A percentile compares a stretch with the other conserved stretches of the same genome.
Conservation (phyloP, 1,140 invertebrate species). For the Chironomus tepperi region DNA sequence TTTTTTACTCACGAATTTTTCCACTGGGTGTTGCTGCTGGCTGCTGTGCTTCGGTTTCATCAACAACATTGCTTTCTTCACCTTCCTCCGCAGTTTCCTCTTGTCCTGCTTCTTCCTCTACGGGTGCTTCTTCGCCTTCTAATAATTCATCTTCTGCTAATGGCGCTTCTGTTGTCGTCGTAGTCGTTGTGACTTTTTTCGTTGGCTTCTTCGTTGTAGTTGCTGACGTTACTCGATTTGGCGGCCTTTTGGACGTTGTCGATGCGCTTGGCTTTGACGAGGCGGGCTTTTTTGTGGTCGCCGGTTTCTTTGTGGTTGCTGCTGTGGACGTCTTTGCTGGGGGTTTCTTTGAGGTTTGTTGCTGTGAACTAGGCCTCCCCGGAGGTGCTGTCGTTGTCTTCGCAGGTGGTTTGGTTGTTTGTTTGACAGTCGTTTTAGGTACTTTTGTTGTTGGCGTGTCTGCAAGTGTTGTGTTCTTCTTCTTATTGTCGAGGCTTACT, state of each 20-base stretch:
- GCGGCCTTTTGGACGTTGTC: constrained; percentile 33
- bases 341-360: constrained; percentile 31
- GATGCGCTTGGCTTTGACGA: constrained; percentile 28
- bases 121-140: constrained; percentile 27
- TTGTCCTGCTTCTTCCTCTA: constrained; percentile 43
- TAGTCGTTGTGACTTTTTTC: constrained; percentile 35
- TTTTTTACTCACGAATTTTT: constrained; percentile 53
- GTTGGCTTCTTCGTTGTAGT: constrained; percentile 36
- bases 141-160: constrained; percentile 42
- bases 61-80: constrained; percentile 43
- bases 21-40: constrained; percentile 27
- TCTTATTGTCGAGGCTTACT: constrained; percentile 28
- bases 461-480: constrained; percentile 33
- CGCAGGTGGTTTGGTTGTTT: constrained; percentile 32
- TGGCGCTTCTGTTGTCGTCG: constrained; percentile 39
- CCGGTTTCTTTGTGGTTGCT: constrained; percentile 42
- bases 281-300: constrained; percentile 30
- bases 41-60: constrained; percentile 30
- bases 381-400: constrained; percentile 32
- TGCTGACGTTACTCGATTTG: constrained; percentile 29
- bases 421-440: constrained; percentile 28
- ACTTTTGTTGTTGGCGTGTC: constrained; percentile 30
- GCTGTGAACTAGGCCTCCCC: constrained; percentile 28
- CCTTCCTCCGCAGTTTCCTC: constrained; percentile 43
- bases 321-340: constrained; percentile 34